A percentile compares a stretch with the other conserved stretches of the same genome.
phyloP scores from a whole-genome alignment of 2,113 vertebrate species.

The Eretmochelys imbricata region DNA sequence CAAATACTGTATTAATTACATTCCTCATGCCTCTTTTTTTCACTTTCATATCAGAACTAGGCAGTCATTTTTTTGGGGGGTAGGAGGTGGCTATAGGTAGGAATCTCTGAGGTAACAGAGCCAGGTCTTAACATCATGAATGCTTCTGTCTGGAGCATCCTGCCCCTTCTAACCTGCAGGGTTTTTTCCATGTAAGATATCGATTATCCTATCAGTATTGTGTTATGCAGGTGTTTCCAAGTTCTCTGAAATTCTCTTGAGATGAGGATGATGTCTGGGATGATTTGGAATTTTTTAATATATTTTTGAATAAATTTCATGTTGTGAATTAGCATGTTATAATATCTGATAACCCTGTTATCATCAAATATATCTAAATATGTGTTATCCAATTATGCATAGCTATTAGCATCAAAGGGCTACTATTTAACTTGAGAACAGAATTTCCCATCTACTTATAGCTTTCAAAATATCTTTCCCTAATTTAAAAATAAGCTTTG shows the following conservation, averaged over 20 bases:
- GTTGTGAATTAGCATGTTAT: background rate
- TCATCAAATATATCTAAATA: background rate
- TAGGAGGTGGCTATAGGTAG: background rate
- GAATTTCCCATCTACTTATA: background rate
- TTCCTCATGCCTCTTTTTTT: background rate
- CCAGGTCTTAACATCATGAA: background rate
- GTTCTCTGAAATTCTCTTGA: background rate
- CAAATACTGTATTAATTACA: background rate
- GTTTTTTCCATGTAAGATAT: background rate
- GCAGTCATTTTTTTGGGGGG: background rate
- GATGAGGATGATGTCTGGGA: background rate
- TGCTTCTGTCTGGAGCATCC: background rate
- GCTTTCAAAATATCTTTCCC: background rate
- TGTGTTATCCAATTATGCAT: background rate
- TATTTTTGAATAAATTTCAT: background rate
- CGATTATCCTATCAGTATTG: background rate
- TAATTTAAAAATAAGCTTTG: background rate
- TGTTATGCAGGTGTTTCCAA: background rate
- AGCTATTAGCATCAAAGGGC: background rate
- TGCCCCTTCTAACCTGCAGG: background rate
- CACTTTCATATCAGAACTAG: background rate
- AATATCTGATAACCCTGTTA: background rate
- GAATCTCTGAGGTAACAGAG: background rate
- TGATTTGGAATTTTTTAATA: background rate
- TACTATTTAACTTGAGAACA: background rate